phyloP scores from a whole-genome alignment of 2,113 vertebrate species.

The Stigmatopora nigra region DNA sequence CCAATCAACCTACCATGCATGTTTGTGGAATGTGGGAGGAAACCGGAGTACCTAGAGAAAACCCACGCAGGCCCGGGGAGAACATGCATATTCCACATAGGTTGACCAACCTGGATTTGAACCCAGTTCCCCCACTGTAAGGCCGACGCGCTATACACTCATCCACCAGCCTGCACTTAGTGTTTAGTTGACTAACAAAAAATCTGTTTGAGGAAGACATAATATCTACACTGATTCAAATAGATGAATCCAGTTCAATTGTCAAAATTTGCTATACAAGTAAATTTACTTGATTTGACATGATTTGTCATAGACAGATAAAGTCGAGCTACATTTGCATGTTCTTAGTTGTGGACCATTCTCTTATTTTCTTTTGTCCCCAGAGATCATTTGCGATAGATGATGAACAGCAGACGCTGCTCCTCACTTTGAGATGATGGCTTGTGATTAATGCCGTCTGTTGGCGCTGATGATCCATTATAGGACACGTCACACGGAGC shows the following conservation, averaged over 20 bases:
- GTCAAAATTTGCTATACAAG: background rate
- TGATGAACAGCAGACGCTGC: slow-evolving; percentile 22
- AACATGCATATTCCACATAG: no score
- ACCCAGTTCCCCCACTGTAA: no score
- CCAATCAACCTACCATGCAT: no score
- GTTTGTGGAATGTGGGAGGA: no score
- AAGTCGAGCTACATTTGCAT: background rate
- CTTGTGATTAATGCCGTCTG: slow-evolving; percentile 50
- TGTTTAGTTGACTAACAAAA: no score
- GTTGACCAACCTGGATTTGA: no score
- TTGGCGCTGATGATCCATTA: slow-evolving; percentile 51
- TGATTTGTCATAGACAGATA: background rate
- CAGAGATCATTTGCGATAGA: slow-evolving; percentile 6
- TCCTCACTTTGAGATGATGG: slow-evolving; percentile 20
- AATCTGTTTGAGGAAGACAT: no score
- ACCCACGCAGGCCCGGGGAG: no score
- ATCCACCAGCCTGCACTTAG: no score
- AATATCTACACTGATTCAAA: background rate
- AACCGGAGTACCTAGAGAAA: no score
- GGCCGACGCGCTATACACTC: no score
- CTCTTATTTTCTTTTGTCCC: slow-evolving; percentile 15
- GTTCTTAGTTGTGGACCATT: background rate
- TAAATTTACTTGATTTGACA: background rate
- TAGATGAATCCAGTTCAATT: background rate
- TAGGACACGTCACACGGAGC: slow-evolving; percentile 52